These are phyloP conservation scores for Mechanitis mazaeus DNA, from an alignment of 2,888 invertebrate species.

Conservation along the genomic window DNA sequence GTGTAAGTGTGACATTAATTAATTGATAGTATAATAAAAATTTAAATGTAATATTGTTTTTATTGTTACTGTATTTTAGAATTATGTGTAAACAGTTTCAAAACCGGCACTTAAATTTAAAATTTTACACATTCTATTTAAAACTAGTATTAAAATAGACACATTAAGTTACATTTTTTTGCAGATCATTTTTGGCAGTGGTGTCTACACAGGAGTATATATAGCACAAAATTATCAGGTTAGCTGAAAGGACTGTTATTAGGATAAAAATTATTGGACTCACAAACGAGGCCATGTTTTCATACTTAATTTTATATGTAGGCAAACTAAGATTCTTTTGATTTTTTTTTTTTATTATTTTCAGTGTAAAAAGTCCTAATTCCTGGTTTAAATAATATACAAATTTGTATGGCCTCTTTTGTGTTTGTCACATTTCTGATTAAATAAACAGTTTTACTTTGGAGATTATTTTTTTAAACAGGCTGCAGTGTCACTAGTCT, in stretches of 20 bases:
- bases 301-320: neutral
- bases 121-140: no score
- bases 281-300: conserved; percentile 39
- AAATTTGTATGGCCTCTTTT: conserved; percentile 39
- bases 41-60: conserved; percentile 7
- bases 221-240: conserved; percentile 86
- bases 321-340: neutral
- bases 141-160: no score
- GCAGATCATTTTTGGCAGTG: conserved; percentile 81
- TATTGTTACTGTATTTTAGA: neutral
- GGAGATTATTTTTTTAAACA: conserved; percentile 43
- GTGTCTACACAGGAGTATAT: conserved; percentile 84
- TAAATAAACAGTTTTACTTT: conserved; percentile 14
- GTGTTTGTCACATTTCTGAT: conserved; percentile 27
- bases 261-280: conserved; percentile 2
- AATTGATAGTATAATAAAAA: conserved; percentile 6
- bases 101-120: neutral
- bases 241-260: conserved; percentile 30
- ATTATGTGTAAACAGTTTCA: neutral
- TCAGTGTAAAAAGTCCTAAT: conserved; percentile 6
- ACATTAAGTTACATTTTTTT: conserved; percentile 45
- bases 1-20: conserved; percentile 35
- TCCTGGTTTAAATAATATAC: conserved; percentile 29
- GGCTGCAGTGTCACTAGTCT: conserved; percentile 48
- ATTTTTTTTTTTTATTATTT: neutral